These are phyloP conservation scores for Psix sp. DNA, from an alignment of 1,140 invertebrate genomes.

Conservation along the genomic window DNA sequence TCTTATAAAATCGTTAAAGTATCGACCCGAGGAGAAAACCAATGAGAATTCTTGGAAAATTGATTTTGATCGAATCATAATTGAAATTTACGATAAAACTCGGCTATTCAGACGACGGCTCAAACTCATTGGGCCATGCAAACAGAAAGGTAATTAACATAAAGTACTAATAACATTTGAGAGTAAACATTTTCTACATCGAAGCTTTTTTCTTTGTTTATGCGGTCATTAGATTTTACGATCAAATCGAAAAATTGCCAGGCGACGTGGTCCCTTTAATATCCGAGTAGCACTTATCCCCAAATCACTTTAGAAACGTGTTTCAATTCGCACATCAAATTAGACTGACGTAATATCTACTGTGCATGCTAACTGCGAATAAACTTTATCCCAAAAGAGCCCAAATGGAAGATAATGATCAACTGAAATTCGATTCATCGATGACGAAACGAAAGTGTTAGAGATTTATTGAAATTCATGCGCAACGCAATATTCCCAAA, in stretches of 20 bases:
- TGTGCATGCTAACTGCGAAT: too few species aligned
- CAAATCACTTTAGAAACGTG: conserved; percentile 4
- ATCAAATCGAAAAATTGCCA: conserved; percentile 73
- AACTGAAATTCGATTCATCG: too few species aligned
- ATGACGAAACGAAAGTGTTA: too few species aligned
- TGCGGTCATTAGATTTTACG: conserved; percentile 76
- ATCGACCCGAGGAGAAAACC: conserved; percentile 28
- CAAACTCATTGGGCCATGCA: conserved; percentile 68
- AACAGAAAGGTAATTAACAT: conserved; percentile 75
- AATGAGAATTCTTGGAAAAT: conserved; percentile 61
- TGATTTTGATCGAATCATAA: conserved; percentile 72
- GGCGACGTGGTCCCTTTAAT: conserved; percentile 61
- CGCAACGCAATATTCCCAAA: too few species aligned
- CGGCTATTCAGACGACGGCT: conserved; percentile 69
- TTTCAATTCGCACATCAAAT: conserved; percentile 17
- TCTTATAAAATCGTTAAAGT: conserved; percentile 26
- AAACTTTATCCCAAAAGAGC: too few species aligned
- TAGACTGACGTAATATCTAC: conserved; percentile 3
- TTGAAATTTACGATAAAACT: conserved; percentile 72
- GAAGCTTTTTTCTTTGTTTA: conserved; percentile 73
- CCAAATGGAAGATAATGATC: too few species aligned
- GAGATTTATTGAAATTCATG: too few species aligned
- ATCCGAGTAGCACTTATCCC: conserved; percentile 10
- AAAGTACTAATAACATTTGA: conserved; percentile 75
- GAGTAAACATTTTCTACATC: conserved; percentile 70